Conservation (phyloP, 2,888 invertebrate species). For the Lumbricus terrestris region DNA sequence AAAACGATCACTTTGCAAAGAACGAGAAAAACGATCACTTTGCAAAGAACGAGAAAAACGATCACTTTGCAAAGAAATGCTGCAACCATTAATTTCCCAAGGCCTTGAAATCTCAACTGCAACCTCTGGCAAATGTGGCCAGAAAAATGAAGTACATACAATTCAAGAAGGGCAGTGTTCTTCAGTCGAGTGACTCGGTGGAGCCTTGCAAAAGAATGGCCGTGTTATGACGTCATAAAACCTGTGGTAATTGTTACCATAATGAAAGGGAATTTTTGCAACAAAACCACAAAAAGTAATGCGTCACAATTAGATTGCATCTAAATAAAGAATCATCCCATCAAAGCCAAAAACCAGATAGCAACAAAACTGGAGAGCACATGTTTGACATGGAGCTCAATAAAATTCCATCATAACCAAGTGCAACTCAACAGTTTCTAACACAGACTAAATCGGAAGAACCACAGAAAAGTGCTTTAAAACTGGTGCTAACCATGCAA, state of each 20-base stretch:
- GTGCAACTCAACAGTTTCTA: no score
- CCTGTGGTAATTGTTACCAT: no score
- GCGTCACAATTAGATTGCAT: neutral
- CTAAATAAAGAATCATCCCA: neutral
- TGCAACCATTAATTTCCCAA: neutral
- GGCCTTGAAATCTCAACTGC: neutral
- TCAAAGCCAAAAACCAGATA: neutral
- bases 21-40: neutral
- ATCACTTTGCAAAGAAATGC: neutral
- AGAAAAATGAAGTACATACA: slow-evolving; percentile 51
- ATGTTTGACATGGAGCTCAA: neutral
- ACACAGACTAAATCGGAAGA: no score
- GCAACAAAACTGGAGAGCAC: neutral
- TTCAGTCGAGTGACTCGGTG: neutral
- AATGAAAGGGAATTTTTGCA: neutral
- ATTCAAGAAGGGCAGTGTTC: neutral
- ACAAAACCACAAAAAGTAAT: neutral
- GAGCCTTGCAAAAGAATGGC: no score
- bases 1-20: neutral
- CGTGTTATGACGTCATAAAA: no score
- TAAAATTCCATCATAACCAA: neutral
- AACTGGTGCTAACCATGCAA: no score
- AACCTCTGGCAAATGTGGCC: neutral
- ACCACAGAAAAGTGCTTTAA: no score
- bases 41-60: neutral